Conservation (phyloP, 2,113 vertebrate genomes). For the Thamnaconus septentrionalis region DNA sequence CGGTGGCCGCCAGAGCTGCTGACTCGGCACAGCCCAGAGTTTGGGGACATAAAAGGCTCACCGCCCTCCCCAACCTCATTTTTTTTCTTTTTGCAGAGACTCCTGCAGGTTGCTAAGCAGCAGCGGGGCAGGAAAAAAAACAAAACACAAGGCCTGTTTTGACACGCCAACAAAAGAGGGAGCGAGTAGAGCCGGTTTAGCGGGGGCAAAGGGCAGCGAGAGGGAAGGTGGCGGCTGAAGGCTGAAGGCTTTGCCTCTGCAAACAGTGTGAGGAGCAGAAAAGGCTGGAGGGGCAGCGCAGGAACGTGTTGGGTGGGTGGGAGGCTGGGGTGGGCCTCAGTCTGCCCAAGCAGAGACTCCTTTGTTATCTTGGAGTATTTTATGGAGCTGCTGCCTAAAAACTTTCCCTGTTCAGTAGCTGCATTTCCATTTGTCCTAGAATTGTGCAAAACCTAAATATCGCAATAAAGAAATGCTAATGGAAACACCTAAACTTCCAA, state of each 20-base stretch:
- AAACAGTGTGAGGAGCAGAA: slow-evolving; percentile 20
- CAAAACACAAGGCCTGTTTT: slow-evolving; percentile 44
- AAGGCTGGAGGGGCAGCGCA: background rate
- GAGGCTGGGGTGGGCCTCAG: too few species aligned
- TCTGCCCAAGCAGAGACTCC: background rate
- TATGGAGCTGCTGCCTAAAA: background rate
- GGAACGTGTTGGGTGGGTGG: too few species aligned
- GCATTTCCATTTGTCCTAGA: background rate
- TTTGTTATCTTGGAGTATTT: background rate
- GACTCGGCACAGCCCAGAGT: slow-evolving; percentile 56
- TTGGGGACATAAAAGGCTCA: slow-evolving; percentile 42
- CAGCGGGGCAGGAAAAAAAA: slow-evolving; percentile 36
- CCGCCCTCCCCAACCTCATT: too few species aligned
- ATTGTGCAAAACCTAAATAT: too few species aligned
- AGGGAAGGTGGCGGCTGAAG: slow-evolving; percentile 24
- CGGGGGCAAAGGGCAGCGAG: slow-evolving; percentile 22
- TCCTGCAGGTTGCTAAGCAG: slow-evolving; percentile 61
- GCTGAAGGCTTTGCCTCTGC: slow-evolving; percentile 27
- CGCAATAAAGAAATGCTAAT: too few species aligned
- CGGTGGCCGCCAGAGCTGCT: slow-evolving; percentile 29
- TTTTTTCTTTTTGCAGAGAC: slow-evolving; percentile 6
- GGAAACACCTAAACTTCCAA: too few species aligned
- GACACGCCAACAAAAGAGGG: slow-evolving; percentile 49
- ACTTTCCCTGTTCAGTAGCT: background rate
- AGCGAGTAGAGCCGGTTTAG: slow-evolving; percentile 58